A percentile compares a stretch with the other conserved stretches of the same genome.
phyloP scores from a whole-genome alignment of 2,113 vertebrate species.

The Microtus richardsoni region DNA sequence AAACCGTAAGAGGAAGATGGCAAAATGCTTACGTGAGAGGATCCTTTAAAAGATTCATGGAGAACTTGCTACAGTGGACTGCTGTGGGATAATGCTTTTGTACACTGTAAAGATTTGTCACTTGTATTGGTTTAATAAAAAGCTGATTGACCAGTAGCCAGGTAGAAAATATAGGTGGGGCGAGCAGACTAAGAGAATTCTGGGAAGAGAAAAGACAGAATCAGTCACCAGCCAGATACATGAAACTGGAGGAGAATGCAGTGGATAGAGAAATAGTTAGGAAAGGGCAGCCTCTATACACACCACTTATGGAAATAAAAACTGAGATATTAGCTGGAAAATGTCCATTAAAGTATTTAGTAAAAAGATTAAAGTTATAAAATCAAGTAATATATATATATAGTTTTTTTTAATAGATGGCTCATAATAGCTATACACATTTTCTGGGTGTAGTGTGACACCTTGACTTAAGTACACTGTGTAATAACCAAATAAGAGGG shows the following conservation, averaged over 20 bases:
- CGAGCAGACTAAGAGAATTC: too few species aligned
- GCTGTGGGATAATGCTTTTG: too few species aligned
- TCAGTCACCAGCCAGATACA: too few species aligned
- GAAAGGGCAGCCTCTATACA: neutral
- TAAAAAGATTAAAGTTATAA: slow-evolving; percentile 1
- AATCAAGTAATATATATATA: neutral
- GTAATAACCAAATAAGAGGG: neutral
- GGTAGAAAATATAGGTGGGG: too few species aligned
- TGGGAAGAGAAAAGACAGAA: too few species aligned
- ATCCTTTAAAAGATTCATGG: neutral
- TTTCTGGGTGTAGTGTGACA: neutral
- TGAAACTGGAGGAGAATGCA: neutral
- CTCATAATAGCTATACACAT: neutral
- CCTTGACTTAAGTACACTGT: too few species aligned
- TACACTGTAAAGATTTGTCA: too few species aligned
- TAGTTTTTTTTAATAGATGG: neutral
- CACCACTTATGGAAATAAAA: neutral
- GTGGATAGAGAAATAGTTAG: neutral
- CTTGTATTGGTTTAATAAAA: too few species aligned
- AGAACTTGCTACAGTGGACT: neutral
- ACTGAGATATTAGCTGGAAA: neutral
- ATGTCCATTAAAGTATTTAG: neutral
- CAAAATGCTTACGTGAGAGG: neutral
- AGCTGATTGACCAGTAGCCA: too few species aligned
- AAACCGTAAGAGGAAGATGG: neutral